Conservation (phyloP, 1,140 invertebrate species). For the Drosophila azteca region DNA sequence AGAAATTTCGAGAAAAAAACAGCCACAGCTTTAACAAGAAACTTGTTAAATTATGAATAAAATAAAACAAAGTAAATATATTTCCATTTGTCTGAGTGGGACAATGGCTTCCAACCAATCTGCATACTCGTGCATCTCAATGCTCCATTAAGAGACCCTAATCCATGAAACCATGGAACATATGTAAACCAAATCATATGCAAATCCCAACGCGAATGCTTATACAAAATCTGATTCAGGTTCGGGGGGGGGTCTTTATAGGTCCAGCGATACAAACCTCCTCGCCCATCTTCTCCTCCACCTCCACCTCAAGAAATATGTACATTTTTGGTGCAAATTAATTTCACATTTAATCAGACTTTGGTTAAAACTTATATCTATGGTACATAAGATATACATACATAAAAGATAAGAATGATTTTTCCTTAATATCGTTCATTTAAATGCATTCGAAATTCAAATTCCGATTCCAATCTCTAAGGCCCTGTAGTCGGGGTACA, state of each 20-base stretch:
- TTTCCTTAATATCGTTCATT: too few relatives aligned
- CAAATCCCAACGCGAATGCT: constrained; percentile 41
- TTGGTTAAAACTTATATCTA: constrained; percentile 19
- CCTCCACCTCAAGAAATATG: background rate
- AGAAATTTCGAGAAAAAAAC: background rate
- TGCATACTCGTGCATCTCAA: background rate
- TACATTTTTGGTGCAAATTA: constrained; percentile 4
- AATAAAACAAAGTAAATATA: constrained; percentile 22
- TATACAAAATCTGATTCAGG: constrained; percentile 17
- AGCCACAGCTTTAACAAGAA: constrained; percentile 47
- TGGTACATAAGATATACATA: constrained; percentile 8
- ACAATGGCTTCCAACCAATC: constrained; percentile 11
- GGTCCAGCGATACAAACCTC: too few relatives aligned
- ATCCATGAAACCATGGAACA: constrained; percentile 3
- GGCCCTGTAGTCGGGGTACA: constrained; percentile 17
- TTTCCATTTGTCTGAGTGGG: constrained; percentile 8
- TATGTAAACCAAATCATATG: constrained; percentile 47
- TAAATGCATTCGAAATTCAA: too few relatives aligned
- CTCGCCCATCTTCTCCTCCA: too few relatives aligned
- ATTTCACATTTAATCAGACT: constrained; percentile 37
- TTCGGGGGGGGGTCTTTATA: background rate
- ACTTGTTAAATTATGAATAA: constrained; percentile 69
- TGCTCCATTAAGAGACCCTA: constrained; percentile 21
- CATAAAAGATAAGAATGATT: too few relatives aligned
- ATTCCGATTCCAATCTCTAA: too few relatives aligned